Conservation (phyloP, 2,113 vertebrate genomes). For the Periophthalmodon schlosseri region DNA sequence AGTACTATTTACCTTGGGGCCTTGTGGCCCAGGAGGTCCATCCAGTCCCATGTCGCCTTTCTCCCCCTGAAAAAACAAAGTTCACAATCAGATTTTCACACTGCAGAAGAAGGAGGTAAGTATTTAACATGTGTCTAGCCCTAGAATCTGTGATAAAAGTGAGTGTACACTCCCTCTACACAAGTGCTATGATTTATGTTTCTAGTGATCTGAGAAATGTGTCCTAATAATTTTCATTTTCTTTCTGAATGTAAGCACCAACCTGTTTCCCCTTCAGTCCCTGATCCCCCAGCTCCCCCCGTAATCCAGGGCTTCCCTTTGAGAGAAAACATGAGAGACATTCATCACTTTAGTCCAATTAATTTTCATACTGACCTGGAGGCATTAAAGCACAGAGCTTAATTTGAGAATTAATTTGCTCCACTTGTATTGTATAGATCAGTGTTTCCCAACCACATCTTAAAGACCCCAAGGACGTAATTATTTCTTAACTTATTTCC, state of each 20-base stretch:
- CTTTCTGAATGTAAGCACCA: slow-evolving; percentile 3
- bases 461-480: not conserved
- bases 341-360: not conserved
- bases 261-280: slow-evolving; percentile 82
- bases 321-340: slow-evolving; percentile 12
- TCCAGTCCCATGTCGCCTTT: slow-evolving; percentile 78
- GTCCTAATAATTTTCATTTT: not conserved
- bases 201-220: no score
- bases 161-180: no score
- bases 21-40: slow-evolving; percentile 78
- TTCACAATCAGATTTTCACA: not conserved
- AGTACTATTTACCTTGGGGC: slow-evolving; percentile 75
- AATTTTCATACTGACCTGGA: not conserved
- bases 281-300: slow-evolving; percentile 74
- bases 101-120: no score
- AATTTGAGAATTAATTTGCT: not conserved
- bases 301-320: slow-evolving; percentile 80
- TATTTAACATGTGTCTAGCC: no score
- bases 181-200: no score
- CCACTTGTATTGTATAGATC: not conserved
- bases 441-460: not conserved
- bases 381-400: not conserved
- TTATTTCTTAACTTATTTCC: not conserved
- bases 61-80: slow-evolving; percentile 75
- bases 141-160: no score